Evolutionary conservation across 2,797 vertebrate species (phyloP).

Genomic region (Rhabdophis nuchalis): DNA sequence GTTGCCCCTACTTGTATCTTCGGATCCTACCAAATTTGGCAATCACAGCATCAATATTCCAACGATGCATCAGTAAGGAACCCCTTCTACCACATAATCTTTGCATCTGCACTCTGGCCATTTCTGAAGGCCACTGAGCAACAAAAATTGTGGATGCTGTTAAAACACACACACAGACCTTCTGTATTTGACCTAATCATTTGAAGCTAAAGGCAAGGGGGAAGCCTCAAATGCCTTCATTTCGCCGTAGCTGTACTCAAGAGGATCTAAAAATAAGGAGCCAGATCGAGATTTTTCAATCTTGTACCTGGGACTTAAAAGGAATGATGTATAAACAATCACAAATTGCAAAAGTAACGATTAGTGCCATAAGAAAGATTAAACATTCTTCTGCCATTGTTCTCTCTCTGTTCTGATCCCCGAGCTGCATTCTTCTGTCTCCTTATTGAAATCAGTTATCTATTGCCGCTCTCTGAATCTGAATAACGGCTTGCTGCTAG

Average conservation of each 20-base stretch:
- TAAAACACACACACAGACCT: conserved; percentile 51
- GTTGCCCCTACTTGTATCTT: conserved; percentile 60
- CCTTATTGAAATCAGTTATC: conserved; percentile 88
- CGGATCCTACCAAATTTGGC: conserved; percentile 67
- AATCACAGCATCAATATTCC: conserved; percentile 61
- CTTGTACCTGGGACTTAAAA: conserved; percentile 76
- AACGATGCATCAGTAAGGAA: conserved; percentile 55
- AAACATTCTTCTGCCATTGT: conserved; percentile 81
- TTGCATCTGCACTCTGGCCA: conserved; percentile 32
- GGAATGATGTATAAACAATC: conserved; percentile 83
- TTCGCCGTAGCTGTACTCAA: conserved; percentile 60
- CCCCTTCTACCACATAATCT: conserved; percentile 52
- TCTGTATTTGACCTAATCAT: conserved; percentile 62
- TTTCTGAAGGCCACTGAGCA: conserved; percentile 46
- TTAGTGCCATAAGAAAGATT: conserved; percentile 85
- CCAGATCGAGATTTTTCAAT: conserved; percentile 78
- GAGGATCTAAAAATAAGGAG: conserved; percentile 64
- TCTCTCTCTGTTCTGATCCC: conserved; percentile 73
- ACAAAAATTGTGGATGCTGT: conserved; percentile 26
- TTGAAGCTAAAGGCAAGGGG: conserved; percentile 50
- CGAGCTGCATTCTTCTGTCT: conserved; percentile 76
- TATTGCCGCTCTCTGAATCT: conserved; percentile 80
- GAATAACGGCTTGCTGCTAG: conserved; percentile 81
- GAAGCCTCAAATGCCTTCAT: conserved; percentile 65
- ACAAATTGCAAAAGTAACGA: conserved; percentile 82